Base-by-base conservation (phyloP, 2,888 invertebrate species). In the Lydus trimaculatus region DNA sequence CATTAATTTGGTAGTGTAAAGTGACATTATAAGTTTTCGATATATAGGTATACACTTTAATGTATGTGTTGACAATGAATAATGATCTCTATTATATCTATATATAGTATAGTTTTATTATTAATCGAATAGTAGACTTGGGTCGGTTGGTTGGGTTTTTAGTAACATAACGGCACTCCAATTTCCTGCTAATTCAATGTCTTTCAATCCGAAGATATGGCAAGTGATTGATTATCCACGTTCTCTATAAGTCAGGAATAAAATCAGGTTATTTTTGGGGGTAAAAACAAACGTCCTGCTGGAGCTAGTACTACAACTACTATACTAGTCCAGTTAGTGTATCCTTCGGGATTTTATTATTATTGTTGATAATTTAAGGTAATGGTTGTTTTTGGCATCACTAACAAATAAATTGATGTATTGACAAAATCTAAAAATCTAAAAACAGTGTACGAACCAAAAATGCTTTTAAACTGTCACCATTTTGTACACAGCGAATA, bases 131-230 rank as follows among this genome's bases (percentile, higher is more conserved):
- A 15, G 15, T 13, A 36, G n/a, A n/a, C n/a, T n/a, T n/a, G n/a
- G n/a, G n/a, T n/a, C n/a, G 36, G 15, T 13, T 36, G 36, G 13
- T 20, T 11, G n/a, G n/a, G 39, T 39, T 39, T 43, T 48, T 7
- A 71, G 79, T 79, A 75, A 78, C 76, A 78, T 76, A 48, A 78
- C 78, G 78, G 78, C 78, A 80, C 82, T 82, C 82, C 84, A 85
- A 85, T 85, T 86, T 86, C 85, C 85, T 84, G 85, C 84, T 85
- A 84, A 86, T 86, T 86, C 86, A 86, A 86, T 86, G 86, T 85
- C 85, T 86, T 86, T 86, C 86, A 86, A 86, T 86, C 85, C 83
- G 76, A 83, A 83, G 85, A 84, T 84, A 84, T 80, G 79, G 78
- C 76, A 1, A n/a, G 83, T 85, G 85, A 85, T 85, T 84, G 85